Base-by-base conservation (phyloP, 2,113 vertebrate species). In the Oncorhynchus masou region DNA sequence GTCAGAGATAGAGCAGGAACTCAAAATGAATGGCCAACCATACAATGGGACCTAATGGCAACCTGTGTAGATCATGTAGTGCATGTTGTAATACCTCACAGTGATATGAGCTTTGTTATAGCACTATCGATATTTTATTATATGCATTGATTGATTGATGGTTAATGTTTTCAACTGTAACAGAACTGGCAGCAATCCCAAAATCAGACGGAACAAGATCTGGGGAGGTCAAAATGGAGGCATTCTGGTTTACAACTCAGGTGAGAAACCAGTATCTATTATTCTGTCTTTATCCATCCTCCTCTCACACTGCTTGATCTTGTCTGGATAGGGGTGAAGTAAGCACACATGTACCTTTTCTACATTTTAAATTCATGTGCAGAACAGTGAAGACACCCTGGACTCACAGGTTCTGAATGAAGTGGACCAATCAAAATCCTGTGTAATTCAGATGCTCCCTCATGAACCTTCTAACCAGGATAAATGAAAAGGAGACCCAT, bases 211-310 rank as follows among this genome's bases (percentile, higher is more conserved):
- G 74, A 99, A 99, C 92, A 99, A 99, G 93, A 99, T 99, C 90
- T 99, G 98, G 98, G 98, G 98, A 88, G 98, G 98, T 70, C 98
- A 99, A 85, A 99, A 99, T 78, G 98, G 98, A 74, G 98, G 98
- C 84, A 99, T 99, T 90, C 94, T 99, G 84, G 98, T 99, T 90
- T 99, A 99, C 93, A 99, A 99, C 92, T 99, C 97, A 75, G 98
- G 98, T 99, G 91, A 91, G 90, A 74, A 59, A 68, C 20, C 45
- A 34, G 3, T 19, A 2, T 22, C 19, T n/a, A 8, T 27, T 24
- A 20, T 16, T 9, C 34, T 54, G 24, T 48, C 6, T 12, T 24
- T n/a, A 60, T 60, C 7, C 13, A 27, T 31, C 31, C 22, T 12
- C 16, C 9, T 27, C 31, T 15, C 13, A 59, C 31, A 34, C 34